These are phyloP conservation scores for Chitala chitala DNA, from an alignment of 2,113 vertebrate species.

Conservation along the genomic window DNA sequence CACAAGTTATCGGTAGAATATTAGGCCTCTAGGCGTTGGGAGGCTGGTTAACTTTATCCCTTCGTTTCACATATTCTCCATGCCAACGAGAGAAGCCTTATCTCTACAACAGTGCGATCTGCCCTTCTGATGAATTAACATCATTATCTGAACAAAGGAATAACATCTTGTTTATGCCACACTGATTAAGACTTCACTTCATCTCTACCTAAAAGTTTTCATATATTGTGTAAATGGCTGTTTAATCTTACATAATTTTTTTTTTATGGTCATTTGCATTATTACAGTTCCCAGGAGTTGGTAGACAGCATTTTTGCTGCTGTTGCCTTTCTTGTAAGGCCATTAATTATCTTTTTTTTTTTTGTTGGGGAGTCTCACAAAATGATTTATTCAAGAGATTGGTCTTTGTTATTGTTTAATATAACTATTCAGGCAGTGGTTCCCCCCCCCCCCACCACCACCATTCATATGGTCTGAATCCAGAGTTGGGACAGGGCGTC, in stretches of 20 bases:
- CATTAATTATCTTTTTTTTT: background rate
- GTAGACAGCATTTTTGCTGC: background rate
- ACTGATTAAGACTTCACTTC: background rate
- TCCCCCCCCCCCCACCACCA: background rate
- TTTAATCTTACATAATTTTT: background rate
- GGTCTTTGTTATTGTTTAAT: background rate
- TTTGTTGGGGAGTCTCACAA: background rate
- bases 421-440: background rate
- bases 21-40: too few species aligned
- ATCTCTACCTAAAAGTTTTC: background rate
- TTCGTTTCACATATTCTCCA: too few species aligned
- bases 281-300: background rate
- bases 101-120: background rate
- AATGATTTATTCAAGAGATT: background rate
- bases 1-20: too few species aligned
- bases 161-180: background rate
- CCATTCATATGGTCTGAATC: background rate
- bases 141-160: background rate
- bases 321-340: background rate
- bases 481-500: too few species aligned
- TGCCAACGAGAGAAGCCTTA: too few species aligned
- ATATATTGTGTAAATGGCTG: background rate
- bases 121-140: background rate
- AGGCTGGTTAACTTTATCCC: too few species aligned
- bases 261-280: background rate